These are phyloP conservation scores for Lacanobia oleracea DNA, from an alignment of 2,888 invertebrate genomes.

Conservation along the genomic window DNA sequence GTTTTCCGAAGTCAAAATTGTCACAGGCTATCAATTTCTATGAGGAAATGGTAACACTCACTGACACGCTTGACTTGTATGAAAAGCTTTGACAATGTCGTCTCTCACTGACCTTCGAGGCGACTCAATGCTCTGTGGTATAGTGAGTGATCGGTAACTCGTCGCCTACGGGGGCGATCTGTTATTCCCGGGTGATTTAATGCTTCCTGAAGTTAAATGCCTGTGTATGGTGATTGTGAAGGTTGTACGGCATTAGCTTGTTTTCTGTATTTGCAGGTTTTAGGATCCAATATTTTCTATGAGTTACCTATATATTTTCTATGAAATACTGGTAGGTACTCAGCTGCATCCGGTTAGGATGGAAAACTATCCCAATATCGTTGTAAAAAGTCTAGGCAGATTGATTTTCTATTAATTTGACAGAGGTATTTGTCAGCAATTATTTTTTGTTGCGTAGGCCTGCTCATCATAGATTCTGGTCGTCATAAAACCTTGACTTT, in stretches of 20 bases:
- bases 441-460: no score
- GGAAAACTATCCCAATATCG: no score
- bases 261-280: background rate
- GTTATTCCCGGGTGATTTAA: slow-evolving; percentile 42
- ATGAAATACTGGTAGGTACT: no score
- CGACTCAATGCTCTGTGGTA: slow-evolving; percentile 2
- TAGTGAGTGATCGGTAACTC: slow-evolving; percentile 49
- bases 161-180: slow-evolving; percentile 45
- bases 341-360: no score
- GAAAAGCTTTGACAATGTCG: background rate
- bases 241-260: slow-evolving; percentile 2
- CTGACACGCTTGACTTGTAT: background rate
- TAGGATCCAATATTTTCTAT: background rate
- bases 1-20: no score
- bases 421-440: no score
- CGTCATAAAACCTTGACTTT: no score
- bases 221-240: background rate
- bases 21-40: no score
- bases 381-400: no score
- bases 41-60: no score
- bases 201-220: slow-evolving; percentile 21
- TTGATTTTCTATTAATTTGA: background rate
- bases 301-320: no score
- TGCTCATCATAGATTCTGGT: no score
- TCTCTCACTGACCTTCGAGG: background rate